Evolutionary conservation across 2,113 vertebrate species (phyloP), one percentile per base, ranked within the genome.

Genomic region (Vidua macroura): DNA sequence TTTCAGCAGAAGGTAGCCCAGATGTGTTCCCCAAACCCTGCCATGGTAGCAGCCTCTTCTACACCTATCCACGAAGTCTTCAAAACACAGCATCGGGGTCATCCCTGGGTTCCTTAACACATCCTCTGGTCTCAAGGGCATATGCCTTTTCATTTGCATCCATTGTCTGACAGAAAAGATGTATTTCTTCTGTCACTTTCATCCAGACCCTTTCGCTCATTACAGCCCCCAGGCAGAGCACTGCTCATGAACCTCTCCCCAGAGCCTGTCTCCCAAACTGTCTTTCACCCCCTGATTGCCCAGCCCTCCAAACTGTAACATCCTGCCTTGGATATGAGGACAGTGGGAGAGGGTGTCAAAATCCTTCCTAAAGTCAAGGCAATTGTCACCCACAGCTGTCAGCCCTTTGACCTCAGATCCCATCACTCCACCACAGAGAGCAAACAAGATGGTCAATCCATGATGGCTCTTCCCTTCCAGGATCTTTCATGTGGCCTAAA

Each of bases 401-500:
- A 78, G 35, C 46, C 75, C 43, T 70, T 44, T 74, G 19, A 30
- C 19, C 28, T 16, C 52, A 70, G n/a, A 41, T 51, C n/a, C 39
- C 56, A 52, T 68, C 44, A 21, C 15, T 46, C 30, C n/a, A 28
- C n/a, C 8, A 6, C 35, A 51, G 62, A 48, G 7, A 46, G 55
- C 70, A 28, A 56, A 31, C 22, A 41, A 39, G 60, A n/a, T 5
- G 2, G 64, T 58, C 28, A 19, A 2, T 46, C 49, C 6, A 0
- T 27, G 30, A 53, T 52, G 31, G 13, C 27, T 84, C 17, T 60
- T 78, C 51, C n/a, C 51, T 81, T 74, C 68, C 78, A 74, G 56
- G 52, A 55, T 90, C 86, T 63, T 81, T 83, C 37, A 12, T 31
- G 70, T 85, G 62, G 28, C 63, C 62, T 85, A 46, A 93, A 82